Evolutionary conservation across 2,797 vertebrate species (phyloP).

Genomic region (Scolopax bukidnonensis): DNA sequence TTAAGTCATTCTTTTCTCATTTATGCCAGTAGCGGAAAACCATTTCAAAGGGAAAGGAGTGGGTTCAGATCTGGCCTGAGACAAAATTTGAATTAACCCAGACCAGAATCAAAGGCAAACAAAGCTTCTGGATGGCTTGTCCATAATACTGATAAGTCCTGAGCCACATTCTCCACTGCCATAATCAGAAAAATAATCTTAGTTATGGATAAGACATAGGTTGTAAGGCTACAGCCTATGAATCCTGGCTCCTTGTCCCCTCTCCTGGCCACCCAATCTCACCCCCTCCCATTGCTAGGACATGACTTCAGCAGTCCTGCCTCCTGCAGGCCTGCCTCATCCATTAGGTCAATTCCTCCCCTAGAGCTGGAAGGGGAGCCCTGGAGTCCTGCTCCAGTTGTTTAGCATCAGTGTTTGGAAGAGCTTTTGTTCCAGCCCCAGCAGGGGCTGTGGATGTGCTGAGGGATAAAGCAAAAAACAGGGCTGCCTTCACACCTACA

Average conservation of each 20-base stretch:
- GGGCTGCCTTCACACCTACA: not conserved
- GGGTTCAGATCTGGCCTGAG: not conserved
- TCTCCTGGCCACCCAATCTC: not conserved
- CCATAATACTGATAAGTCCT: not conserved
- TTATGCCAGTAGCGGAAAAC: conserved; percentile 18
- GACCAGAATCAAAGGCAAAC: conserved; percentile 35
- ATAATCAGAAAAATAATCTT: not conserved
- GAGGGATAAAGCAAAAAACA: not conserved
- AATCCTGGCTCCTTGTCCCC: not conserved
- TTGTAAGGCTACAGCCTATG: not conserved
- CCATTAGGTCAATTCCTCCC: not conserved
- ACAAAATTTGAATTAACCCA: conserved; percentile 8
- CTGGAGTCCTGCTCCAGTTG: not conserved
- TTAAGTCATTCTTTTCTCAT: conserved; percentile 13
- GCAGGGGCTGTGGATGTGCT: not conserved
- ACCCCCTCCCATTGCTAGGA: not conserved
- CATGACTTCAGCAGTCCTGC: not conserved
- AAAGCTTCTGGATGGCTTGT: conserved; percentile 35
- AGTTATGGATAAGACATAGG: not conserved
- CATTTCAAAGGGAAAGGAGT: conserved; percentile 55
- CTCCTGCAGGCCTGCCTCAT: not conserved
- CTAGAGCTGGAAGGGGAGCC: not conserved
- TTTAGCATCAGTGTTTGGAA: not conserved
- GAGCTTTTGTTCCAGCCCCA: not conserved
- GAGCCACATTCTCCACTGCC: not conserved